Evolutionary conservation across 2,888 invertebrate species (phyloP), one percentile per base, ranked within the genome.

Genomic region (Dione juno): DNA sequence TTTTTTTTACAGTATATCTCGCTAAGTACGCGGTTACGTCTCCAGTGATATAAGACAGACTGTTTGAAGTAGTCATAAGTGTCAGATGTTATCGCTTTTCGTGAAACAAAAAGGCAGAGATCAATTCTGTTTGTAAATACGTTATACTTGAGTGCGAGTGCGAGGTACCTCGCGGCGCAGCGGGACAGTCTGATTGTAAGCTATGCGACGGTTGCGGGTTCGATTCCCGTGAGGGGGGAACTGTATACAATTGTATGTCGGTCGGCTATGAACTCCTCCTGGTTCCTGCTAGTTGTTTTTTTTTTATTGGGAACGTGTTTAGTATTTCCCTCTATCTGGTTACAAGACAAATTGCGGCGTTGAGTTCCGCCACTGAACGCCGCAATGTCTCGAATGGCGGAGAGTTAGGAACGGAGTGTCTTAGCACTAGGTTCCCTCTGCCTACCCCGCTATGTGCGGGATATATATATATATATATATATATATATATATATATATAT

Each of bases 11-110:
- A 54, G 11, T 14, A 14, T 14, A 3, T 28, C 28, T 28, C 28
- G n/a, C n/a, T n/a, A n/a, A 28, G 14, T 57, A 37, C 37, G 54
- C 37, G 0, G 43, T 61, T n/a, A 28, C 45, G 43, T 9, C 21
- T 43, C 43, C n/a, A 9, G 10, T 28, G n/a, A 45, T 61, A 28
- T 11, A 21, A 43, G 0, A 5, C 7, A 28, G 14, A 59, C 41
- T 45, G 21, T 14, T 21, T 43, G 14, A 14, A 59, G 14, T n/a
- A 59, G 10, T 6, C 43, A 21, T 9, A 14, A 21, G 10, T 28
- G n/a, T 43, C 28, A 43, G n/a, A 45, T n/a, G 61, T 45, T 61
- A 61, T 61, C 61, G 43, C 6, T 28, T 61, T 61, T 45, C 28
- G 28, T 61, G 43, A 61, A 28, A 28, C 43, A 28, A 16, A 61